phyloP scores from a whole-genome alignment of 2,888 invertebrate species.

The Geophilus truncorum region DNA sequence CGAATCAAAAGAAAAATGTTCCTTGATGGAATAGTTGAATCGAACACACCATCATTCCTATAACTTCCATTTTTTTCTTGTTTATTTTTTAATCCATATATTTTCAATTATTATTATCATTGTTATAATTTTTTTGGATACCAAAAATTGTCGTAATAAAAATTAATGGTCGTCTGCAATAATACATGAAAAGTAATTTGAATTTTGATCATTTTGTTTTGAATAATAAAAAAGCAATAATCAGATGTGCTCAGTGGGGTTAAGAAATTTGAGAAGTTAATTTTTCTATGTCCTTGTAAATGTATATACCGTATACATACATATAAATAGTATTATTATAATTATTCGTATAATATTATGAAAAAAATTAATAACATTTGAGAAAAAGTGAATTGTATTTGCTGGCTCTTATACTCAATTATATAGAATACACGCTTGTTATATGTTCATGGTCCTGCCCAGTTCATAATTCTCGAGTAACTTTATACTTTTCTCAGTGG shows the following conservation, averaged over 20 bases:
- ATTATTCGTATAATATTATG: not conserved
- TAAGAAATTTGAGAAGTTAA: conserved; percentile 22
- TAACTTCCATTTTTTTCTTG: not conserved
- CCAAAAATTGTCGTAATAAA: not conserved
- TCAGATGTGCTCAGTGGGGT: conserved; percentile 33
- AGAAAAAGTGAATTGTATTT: not conserved
- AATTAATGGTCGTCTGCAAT: conserved; percentile 27
- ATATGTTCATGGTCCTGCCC: conserved; percentile 34
- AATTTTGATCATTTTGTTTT: too few species aligned
- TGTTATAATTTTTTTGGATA: not conserved
- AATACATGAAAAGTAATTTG: not conserved
- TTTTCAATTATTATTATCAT: too few species aligned
- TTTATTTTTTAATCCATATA: not conserved
- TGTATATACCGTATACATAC: conserved; percentile 1
- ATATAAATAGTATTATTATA: conserved; percentile 19
- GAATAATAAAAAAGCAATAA: conserved; percentile 30
- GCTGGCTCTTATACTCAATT: conserved; percentile 9
- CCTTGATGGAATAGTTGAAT: not conserved
- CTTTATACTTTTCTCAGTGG: conserved; percentile 20
- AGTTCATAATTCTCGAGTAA: conserved; percentile 28
- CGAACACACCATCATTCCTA: not conserved
- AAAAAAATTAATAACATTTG: not conserved
- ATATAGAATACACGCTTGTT: not conserved
- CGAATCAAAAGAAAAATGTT: not conserved
- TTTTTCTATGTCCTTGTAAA: conserved; percentile 31